A percentile compares a stretch with the other conserved stretches of the same genome.
phyloP scores from a whole-genome alignment of 2,113 vertebrate species.

The Etia nguti region DNA sequence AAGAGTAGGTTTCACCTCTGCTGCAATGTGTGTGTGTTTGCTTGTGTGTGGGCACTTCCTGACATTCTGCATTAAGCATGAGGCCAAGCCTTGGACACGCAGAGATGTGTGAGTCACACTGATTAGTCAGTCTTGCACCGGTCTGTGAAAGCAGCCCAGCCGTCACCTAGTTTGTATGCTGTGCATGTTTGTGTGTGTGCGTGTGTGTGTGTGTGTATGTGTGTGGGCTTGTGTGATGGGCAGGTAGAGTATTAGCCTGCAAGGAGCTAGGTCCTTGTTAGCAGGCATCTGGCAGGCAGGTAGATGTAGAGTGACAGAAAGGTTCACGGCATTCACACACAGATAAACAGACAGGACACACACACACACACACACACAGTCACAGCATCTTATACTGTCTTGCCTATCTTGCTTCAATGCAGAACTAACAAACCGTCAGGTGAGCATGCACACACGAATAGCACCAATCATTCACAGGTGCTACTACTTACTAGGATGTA shows the following conservation, averaged over 20 bases:
- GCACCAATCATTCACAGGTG: not conserved
- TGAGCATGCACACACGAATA: not conserved
- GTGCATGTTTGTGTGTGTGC: not conserved
- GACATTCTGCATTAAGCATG: slow-evolving; percentile 46
- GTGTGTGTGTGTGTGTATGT: slow-evolving; percentile 13
- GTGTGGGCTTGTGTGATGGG: slow-evolving; percentile 32
- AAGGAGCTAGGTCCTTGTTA: slow-evolving; percentile 54
- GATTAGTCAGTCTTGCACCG: slow-evolving; percentile 49
- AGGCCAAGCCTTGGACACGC: slow-evolving; percentile 16
- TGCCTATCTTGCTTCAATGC: not conserved
- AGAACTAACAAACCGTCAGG: not conserved
- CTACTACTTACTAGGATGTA: not conserved
- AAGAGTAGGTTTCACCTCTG: slow-evolving; percentile 1
- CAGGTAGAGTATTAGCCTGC: slow-evolving; percentile 49
- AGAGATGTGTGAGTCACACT: slow-evolving; percentile 54
- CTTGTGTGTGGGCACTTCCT: slow-evolving; percentile 9
- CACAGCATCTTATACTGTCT: not conserved
- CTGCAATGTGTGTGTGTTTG: not conserved
- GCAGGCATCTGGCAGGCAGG: slow-evolving; percentile 48
- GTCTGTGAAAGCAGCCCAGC: slow-evolving; percentile 22
- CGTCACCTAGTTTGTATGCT: slow-evolving; percentile 30
- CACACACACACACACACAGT: not conserved
- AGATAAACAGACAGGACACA: not conserved
- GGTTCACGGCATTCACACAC: slow-evolving; percentile 15
- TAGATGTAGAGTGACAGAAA: slow-evolving; percentile 51